These are phyloP conservation scores for Cyclina sinensis DNA, from an alignment of 1,140 invertebrate genomes.

Conservation along the genomic window DNA sequence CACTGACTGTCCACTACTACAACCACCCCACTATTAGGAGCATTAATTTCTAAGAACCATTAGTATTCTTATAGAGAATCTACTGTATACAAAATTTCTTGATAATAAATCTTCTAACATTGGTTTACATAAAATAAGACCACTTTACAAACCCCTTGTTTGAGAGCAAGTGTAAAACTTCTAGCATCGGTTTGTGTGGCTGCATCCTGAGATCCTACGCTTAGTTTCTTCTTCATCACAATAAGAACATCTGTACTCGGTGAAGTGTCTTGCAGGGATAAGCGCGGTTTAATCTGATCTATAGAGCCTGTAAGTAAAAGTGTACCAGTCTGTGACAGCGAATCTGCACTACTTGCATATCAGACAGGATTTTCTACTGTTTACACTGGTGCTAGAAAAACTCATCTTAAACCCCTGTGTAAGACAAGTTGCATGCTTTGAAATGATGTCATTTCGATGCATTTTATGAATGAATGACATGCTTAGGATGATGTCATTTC, in stretches of 20 bases:
- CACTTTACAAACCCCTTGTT: conserved; percentile 50
- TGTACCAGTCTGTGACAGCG: not conserved
- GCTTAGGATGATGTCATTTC: no score
- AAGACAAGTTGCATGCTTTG: no score
- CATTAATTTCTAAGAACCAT: not conserved
- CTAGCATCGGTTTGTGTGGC: conserved; percentile 55
- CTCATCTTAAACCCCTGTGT: no score
- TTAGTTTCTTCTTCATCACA: not conserved
- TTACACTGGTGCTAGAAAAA: no score
- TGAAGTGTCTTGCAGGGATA: conserved; percentile 6
- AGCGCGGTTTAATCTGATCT: conserved; percentile 54
- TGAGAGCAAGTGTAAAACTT: conserved; percentile 57
- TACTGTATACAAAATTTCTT: not conserved
- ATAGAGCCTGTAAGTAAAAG: conserved; percentile 37
- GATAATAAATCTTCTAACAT: no score
- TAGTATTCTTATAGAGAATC: not conserved
- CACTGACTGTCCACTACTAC: no score
- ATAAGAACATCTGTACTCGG: conserved; percentile 4
- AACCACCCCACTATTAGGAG: no score
- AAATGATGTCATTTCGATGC: no score
- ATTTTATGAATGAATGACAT: no score
- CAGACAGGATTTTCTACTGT: no score
- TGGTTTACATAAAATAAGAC: no score
- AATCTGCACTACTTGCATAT: no score
- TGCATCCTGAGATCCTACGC: conserved; percentile 5